Conservation (phyloP, 2,888 invertebrate species). For the Drosophila anomelani region DNA sequence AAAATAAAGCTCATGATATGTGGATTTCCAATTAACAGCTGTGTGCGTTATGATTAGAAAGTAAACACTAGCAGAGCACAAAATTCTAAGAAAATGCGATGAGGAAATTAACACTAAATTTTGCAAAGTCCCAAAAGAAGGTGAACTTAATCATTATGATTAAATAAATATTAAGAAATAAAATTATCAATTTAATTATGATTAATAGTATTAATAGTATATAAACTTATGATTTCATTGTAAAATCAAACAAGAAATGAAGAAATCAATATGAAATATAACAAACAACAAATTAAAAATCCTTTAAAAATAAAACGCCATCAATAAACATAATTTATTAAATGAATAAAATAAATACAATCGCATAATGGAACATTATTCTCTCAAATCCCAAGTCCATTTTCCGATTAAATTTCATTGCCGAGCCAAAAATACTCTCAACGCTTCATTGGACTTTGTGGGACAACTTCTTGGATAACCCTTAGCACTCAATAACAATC, state of each 20-base stretch:
- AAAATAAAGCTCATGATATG: background rate
- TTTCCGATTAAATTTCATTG: slow-evolving; percentile 4
- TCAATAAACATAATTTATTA: too few species aligned
- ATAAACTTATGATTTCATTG: background rate
- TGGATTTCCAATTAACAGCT: slow-evolving; percentile 2
- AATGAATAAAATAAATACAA: background rate
- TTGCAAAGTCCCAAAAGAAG: too few species aligned
- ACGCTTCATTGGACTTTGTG: slow-evolving; percentile 16
- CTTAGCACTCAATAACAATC: slow-evolving; percentile 37
- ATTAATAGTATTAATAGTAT: rapidly evolving
- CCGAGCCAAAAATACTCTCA: background rate
- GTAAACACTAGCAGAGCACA: background rate
- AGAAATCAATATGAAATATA: too few species aligned
- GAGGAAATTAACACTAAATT: background rate
- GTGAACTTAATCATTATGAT: too few species aligned
- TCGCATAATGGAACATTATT: background rate
- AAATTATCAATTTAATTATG: background rate
- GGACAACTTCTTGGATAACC: slow-evolving; percentile 20
- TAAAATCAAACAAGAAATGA: too few species aligned
- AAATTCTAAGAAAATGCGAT: background rate
- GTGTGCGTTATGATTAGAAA: background rate
- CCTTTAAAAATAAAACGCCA: too few species aligned
- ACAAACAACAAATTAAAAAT: background rate
- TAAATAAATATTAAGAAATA: too few species aligned
- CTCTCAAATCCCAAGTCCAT: background rate